Evolutionary conservation across 1,140 invertebrate genomes (phyloP).

Genomic region (Diorhabda carinulata): DNA sequence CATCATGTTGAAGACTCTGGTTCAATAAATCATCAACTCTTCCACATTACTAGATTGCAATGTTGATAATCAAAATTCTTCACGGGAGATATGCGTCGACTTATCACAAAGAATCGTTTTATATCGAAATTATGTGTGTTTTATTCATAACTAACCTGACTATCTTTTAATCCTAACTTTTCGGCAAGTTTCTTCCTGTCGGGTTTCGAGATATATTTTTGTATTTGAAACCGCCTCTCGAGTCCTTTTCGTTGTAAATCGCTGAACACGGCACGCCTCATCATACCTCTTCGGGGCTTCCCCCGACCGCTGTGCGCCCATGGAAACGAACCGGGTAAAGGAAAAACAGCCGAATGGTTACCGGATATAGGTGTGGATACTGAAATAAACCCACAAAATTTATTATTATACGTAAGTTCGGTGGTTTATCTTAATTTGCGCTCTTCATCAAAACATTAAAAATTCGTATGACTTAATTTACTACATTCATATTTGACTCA

Average conservation of each 20-base stretch:
- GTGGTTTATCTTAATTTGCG: no score
- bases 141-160: conserved; percentile 64
- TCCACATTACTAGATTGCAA: no score
- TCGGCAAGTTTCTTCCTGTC: conserved; percentile 94
- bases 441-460: no score
- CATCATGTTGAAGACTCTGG: no score
- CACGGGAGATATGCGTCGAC: no score
- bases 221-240: conserved; percentile 92
- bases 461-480: no score
- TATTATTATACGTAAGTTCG: no score
- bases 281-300: conserved; percentile 88
- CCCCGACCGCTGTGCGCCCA: conserved; percentile 76
- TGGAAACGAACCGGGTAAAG: conserved; percentile 68
- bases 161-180: conserved; percentile 91
- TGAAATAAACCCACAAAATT: conserved; percentile 10
- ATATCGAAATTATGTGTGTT: no score
- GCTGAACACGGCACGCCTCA: conserved; percentile 87
- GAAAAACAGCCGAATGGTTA: conserved; percentile 57
- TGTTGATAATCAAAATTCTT: no score
- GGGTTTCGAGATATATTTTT: conserved; percentile 97
- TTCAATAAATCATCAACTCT: no score
- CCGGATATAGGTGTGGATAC: conserved; percentile 42
- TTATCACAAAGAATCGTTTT: no score
- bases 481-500: no score
- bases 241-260: conserved; percentile 90